phyloP scores from a whole-genome alignment of 1,140 invertebrate species.

The Bombus superbus region DNA sequence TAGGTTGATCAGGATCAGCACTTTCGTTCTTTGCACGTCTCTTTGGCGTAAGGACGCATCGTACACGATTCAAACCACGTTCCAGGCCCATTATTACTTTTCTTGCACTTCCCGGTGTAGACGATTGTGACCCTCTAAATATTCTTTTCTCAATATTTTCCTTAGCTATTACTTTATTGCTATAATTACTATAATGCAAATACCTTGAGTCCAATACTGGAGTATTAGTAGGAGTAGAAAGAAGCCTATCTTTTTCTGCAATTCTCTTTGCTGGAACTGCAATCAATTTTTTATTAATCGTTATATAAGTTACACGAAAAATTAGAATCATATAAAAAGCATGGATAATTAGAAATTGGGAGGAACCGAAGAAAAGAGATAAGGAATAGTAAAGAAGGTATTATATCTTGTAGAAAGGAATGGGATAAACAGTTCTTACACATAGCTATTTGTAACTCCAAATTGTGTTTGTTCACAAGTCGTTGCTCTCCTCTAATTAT shows the following conservation, averaged over 20 bases:
- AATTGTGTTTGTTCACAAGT: slow-evolving; percentile 77
- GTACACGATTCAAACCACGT: slow-evolving; percentile 86
- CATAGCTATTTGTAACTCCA: slow-evolving; percentile 60
- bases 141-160: slow-evolving; percentile 12
- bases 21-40: slow-evolving; percentile 76
- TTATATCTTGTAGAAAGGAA: slow-evolving; percentile 34
- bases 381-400: slow-evolving; percentile 28
- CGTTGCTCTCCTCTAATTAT: slow-evolving; percentile 77
- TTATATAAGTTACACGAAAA: not conserved
- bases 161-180: not conserved
- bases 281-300: slow-evolving; percentile 44
- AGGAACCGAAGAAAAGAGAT: not conserved
- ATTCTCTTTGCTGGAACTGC: slow-evolving; percentile 73
- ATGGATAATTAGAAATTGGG: not conserved
- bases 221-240: slow-evolving; percentile 66
- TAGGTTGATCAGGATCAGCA: slow-evolving; percentile 72
- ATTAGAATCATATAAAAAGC: not conserved
- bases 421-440: slow-evolving; percentile 48
- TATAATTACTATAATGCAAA: slow-evolving; percentile 17
- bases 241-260: slow-evolving; percentile 64
- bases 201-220: slow-evolving; percentile 64
- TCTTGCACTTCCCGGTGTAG: slow-evolving; percentile 83
- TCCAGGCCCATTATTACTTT: slow-evolving; percentile 89
- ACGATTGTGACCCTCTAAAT: slow-evolving; percentile 67
- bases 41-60: slow-evolving; percentile 89